phyloP scores from a whole-genome alignment of 1,140 invertebrate species.

The Anadara kagoshimensis region DNA sequence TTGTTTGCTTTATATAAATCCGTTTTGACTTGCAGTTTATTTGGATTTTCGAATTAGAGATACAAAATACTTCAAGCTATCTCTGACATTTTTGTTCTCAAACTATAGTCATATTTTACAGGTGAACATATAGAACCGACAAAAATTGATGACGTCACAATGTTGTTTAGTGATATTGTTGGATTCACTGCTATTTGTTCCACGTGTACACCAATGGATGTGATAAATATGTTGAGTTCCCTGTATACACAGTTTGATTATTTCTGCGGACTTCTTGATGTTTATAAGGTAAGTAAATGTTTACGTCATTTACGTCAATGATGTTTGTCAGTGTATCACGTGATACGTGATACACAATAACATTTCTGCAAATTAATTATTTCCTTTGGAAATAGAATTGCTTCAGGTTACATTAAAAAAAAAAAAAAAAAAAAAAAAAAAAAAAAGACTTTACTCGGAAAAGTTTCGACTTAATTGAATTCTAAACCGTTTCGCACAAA shows the following conservation, averaged over 20 bases:
- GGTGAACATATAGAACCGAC: conserved; percentile 92
- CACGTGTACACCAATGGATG: conserved; percentile 71
- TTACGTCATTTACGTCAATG: neutral
- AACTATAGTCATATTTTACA: conserved; percentile 73
- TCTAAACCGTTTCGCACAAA: no score
- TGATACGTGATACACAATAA: neutral
- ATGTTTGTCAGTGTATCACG: neutral
- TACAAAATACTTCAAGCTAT: no score
- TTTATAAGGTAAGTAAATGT: conserved; percentile 86
- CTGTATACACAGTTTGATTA: conserved; percentile 94
- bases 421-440: no score
- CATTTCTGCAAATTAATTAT: no score
- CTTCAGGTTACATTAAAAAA: no score
- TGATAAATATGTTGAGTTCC: conserved; percentile 93
- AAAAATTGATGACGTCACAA: conserved; percentile 92
- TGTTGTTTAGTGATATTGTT: conserved; percentile 96
- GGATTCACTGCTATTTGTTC: conserved; percentile 90
- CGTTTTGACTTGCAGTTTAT: no score
- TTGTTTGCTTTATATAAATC: no score
- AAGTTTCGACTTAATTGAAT: no score
- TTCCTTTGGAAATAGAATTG: no score
- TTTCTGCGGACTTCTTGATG: conserved; percentile 88
- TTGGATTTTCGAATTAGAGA: no score
- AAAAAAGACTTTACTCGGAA: no score
- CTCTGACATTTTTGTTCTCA: no score